These are phyloP conservation scores for Gorsachius magnificus DNA, from an alignment of 2,797 vertebrate species.

Conservation along the genomic window DNA sequence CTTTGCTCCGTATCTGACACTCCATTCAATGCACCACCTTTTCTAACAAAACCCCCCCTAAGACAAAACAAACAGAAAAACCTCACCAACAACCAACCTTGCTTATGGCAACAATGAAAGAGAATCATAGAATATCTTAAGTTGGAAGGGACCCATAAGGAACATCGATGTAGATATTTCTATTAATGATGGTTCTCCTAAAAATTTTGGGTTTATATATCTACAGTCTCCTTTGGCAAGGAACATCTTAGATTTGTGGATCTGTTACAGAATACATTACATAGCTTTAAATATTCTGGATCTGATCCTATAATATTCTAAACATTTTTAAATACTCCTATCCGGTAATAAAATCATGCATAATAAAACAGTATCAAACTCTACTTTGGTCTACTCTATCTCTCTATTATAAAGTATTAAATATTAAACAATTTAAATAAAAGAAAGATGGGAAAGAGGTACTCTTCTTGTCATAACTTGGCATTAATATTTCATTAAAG, in stretches of 20 bases:
- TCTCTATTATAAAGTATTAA: conserved; percentile 54
- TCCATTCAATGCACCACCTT: neutral
- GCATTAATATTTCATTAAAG: conserved; percentile 57
- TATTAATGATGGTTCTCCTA: neutral
- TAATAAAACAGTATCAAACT: conserved; percentile 42
- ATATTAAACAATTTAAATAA: conserved; percentile 55
- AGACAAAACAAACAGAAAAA: neutral
- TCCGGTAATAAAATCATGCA: conserved; percentile 45
- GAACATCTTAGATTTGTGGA: neutral
- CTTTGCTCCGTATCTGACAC: neutral
- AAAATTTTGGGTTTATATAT: neutral
- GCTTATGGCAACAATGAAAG: neutral
- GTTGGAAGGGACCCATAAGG: neutral
- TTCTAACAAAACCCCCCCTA: too few species aligned
- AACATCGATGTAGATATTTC: neutral
- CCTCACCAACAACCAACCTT: neutral
- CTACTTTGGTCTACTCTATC: conserved; percentile 26
- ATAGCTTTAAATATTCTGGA: neutral
- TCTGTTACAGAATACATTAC: neutral
- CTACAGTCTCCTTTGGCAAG: neutral
- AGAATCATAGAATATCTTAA: neutral
- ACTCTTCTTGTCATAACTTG: conserved; percentile 37
- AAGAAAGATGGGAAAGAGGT: conserved; percentile 39
- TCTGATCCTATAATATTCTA: neutral
- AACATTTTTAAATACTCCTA: conserved; percentile 47